Evolutionary conservation across 2,113 vertebrate species (phyloP).

Genomic region (Crotalus tigris): DNA sequence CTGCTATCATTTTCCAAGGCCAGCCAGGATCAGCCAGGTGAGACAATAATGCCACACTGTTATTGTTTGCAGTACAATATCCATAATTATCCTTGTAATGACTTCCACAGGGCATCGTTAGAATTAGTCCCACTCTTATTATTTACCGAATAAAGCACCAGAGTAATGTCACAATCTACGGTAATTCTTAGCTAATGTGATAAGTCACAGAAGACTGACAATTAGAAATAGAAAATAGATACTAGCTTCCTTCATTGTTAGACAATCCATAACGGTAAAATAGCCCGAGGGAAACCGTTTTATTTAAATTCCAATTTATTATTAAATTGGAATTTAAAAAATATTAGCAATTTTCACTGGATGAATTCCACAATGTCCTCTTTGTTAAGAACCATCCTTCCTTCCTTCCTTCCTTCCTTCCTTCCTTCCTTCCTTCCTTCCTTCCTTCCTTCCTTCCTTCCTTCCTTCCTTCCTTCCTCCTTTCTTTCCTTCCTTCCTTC

Average conservation of each 20-base stretch:
- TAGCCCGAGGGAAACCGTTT: background rate
- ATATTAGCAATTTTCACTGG: background rate
- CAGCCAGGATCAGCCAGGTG: background rate
- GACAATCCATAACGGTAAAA: background rate
- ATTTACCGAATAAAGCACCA: background rate
- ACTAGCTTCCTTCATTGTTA: background rate
- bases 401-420: background rate
- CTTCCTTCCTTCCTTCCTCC: no score
- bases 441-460: no score
- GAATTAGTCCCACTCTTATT: background rate
- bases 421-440: background rate
- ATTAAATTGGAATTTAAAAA: background rate
- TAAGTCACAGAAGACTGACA: background rate
- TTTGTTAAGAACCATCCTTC: background rate
- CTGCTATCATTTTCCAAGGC: background rate
- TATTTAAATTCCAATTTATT: background rate
- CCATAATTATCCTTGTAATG: background rate
- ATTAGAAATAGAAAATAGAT: background rate
- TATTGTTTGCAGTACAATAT: background rate
- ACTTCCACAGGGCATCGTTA: background rate
- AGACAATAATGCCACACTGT: background rate
- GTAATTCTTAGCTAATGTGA: background rate
- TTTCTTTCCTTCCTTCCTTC: no score
- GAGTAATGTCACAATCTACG: background rate
- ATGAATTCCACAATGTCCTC: background rate